Evolutionary conservation across 1,140 invertebrate genomes (phyloP).

Genomic region (Chrysoperla carnea): DNA sequence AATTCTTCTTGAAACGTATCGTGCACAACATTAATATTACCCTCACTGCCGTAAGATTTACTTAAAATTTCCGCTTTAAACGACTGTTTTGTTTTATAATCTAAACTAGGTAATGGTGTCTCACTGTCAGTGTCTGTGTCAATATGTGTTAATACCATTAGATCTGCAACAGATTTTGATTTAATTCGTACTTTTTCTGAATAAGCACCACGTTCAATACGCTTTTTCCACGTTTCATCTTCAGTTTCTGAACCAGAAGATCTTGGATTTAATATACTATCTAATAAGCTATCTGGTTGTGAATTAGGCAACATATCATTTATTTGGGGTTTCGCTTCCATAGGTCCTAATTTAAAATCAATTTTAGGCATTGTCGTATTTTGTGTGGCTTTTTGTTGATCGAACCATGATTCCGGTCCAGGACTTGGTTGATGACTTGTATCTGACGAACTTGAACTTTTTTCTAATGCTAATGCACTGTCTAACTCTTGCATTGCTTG

Average conservation of each 20-base stretch:
- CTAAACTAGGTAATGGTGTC: conserved; percentile 24
- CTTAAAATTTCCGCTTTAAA: conserved; percentile 14
- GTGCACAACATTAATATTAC: conserved; percentile 30
- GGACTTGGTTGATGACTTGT: conserved; percentile 34
- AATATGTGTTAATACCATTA: conserved; percentile 56
- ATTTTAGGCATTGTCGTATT: conserved; percentile 1
- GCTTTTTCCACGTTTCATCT: conserved; percentile 43
- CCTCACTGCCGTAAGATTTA: conserved; percentile 30
- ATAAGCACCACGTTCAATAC: conserved; percentile 43
- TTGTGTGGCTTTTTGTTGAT: background rate
- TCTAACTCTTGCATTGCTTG: conserved; percentile 46
- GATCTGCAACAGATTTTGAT: conserved; percentile 51
- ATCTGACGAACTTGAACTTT: conserved; percentile 37
- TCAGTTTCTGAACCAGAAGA: conserved; percentile 41
- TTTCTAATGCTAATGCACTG: conserved; percentile 39
- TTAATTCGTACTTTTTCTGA: conserved; percentile 51
- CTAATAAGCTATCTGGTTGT: conserved; percentile 10
- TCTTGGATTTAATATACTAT: conserved; percentile 10
- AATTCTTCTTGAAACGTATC: conserved; percentile 36
- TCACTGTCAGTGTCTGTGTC: conserved; percentile 45
- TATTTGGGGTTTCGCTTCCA: background rate
- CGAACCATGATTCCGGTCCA: conserved; percentile 18
- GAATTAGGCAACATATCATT: background rate
- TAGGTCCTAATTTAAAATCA: conserved; percentile 17
- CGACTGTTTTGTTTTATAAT: conserved; percentile 12